Conservation (phyloP, 2,797 vertebrate species). For the Leptodactylus fallax region DNA sequence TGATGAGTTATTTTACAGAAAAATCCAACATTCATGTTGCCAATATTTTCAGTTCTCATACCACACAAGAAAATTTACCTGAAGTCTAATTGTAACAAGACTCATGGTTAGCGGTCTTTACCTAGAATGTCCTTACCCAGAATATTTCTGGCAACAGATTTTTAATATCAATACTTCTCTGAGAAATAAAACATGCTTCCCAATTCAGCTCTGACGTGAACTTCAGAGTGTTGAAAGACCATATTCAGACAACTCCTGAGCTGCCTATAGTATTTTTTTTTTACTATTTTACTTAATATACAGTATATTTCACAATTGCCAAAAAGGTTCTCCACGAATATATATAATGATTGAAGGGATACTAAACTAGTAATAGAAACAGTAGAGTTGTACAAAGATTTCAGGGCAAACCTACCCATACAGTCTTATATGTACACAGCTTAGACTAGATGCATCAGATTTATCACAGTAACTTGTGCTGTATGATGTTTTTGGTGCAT, state of each 20-base stretch:
- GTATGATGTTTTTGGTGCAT: too few species aligned
- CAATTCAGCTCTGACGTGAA: background rate
- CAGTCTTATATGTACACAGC: too few species aligned
- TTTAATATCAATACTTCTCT: background rate
- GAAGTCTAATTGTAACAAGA: background rate
- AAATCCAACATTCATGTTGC: background rate
- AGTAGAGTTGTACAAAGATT: too few species aligned
- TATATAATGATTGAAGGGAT: background rate
- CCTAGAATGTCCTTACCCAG: background rate
- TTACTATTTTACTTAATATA: background rate
- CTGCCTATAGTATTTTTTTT: background rate
- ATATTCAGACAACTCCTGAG: background rate
- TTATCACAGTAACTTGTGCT: too few species aligned
- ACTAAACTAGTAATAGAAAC: background rate
- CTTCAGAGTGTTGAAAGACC: background rate
- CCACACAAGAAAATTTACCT: background rate
- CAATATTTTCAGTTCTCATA: too few species aligned
- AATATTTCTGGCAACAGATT: constrained; percentile 1
- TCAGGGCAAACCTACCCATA: too few species aligned
- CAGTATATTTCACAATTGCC: background rate
- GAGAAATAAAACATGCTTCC: background rate
- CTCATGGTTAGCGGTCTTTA: background rate
- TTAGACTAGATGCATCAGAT: too few species aligned
- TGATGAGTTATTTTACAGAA: too few species aligned
- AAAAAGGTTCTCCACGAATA: background rate